These are phyloP conservation scores for Cynoglossus semilaevis DNA, from an alignment of 2,113 vertebrate species.

Conservation along the genomic window DNA sequence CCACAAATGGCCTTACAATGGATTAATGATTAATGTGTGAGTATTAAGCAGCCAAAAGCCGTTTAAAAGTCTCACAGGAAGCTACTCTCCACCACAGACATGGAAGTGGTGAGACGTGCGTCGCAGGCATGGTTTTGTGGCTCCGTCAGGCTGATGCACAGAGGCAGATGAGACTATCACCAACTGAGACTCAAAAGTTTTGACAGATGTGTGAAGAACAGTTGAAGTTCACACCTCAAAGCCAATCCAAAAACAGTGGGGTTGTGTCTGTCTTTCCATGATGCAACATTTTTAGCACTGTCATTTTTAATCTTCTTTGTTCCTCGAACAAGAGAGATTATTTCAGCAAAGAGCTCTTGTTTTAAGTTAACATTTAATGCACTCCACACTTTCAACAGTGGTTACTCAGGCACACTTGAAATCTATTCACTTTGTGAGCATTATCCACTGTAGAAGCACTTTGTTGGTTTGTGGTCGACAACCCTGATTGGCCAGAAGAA, in stretches of 20 bases:
- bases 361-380: background rate
- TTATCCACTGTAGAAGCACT: constrained; percentile 20
- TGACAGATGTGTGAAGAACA: constrained; percentile 15
- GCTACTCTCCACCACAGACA: constrained; percentile 34
- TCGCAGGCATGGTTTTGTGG: constrained; percentile 3
- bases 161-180: background rate
- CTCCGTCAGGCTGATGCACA: constrained; percentile 2
- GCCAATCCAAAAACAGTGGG: no score
- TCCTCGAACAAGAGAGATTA: background rate
- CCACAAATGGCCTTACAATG: constrained; percentile 53
- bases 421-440: constrained; percentile 5
- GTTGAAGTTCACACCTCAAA: no score
- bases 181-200: constrained; percentile 4
- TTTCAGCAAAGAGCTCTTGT: background rate
- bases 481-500: constrained; percentile 10
- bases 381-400: background rate
- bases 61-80: constrained; percentile 35
- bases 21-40: constrained; percentile 29
- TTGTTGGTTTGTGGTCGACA: constrained; percentile 5
- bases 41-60: constrained; percentile 44
- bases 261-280: background rate
- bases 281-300: background rate
- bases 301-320: background rate
- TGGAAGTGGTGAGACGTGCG: constrained; percentile 7
- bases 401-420: background rate